These are phyloP conservation scores for Nymphicus hollandicus DNA, from an alignment of 2,113 vertebrate species.

Conservation along the genomic window DNA sequence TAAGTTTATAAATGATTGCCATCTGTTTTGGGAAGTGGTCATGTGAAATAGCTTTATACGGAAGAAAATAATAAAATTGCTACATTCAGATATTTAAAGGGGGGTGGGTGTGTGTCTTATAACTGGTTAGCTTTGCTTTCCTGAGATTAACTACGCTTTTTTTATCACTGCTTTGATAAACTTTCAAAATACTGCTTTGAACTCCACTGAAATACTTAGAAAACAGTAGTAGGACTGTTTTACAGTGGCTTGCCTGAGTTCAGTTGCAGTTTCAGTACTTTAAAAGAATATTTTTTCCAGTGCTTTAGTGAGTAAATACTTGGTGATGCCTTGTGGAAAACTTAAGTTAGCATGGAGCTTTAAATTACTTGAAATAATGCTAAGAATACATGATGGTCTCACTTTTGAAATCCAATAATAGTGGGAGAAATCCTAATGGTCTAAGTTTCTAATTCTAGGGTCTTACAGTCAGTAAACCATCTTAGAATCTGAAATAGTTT, in stretches of 20 bases:
- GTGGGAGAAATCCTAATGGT: neutral
- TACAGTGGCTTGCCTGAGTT: neutral
- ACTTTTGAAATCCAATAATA: neutral
- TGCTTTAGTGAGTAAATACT: neutral
- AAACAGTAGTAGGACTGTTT: neutral
- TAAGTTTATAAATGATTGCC: neutral
- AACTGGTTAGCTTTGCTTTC: neutral
- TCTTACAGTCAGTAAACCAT: neutral
- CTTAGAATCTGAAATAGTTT: neutral
- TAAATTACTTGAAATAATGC: neutral
- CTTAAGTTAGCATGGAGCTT: neutral
- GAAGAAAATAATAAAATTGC: neutral
- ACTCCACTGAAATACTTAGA: neutral
- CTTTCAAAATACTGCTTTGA: neutral
- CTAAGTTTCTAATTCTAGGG: neutral
- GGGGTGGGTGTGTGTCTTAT: fast-evolving
- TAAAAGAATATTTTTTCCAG: neutral
- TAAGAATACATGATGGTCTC: neutral
- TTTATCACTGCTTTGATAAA: neutral
- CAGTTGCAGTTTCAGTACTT: neutral
- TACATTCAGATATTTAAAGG: neutral
- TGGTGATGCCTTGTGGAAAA: neutral
- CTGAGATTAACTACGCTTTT: neutral
- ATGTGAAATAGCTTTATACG: neutral
- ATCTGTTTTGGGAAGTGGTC: neutral